A percentile compares a stretch with the other conserved stretches of the same genome.
Evolutionary conservation across 1,140 invertebrate genomes (phyloP).

Genomic region (Xylocopa sonorina): DNA sequence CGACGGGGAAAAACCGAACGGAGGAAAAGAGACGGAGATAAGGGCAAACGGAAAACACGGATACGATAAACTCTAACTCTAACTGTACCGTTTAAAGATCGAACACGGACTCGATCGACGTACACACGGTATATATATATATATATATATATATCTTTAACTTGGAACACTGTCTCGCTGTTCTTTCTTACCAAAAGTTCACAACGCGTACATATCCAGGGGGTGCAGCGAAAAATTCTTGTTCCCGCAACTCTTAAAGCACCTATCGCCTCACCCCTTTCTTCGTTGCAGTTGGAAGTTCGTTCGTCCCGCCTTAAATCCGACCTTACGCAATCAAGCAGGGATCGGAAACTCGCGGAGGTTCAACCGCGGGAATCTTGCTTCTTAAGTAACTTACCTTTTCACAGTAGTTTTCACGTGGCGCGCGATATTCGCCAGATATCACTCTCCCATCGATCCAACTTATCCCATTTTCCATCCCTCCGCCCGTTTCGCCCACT

Average conservation of each 20-base stretch:
- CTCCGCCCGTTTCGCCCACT: no score
- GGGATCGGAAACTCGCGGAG: conserved; percentile 46
- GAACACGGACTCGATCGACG: conserved; percentile 10
- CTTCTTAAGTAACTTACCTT: conserved; percentile 49
- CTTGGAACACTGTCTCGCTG: not conserved
- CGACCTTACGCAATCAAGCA: conserved; percentile 50
- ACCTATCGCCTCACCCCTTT: not conserved
- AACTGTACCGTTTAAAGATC: conserved; percentile 27
- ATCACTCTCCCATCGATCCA: conserved; percentile 3
- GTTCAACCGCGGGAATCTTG: conserved; percentile 27
- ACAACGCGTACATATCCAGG: not conserved
- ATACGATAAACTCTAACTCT: conserved; percentile 14
- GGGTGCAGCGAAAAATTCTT: conserved; percentile 31
- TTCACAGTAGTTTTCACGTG: conserved; percentile 27
- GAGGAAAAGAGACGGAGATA: not conserved
- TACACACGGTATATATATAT: no score
- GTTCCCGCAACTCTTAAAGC: conserved; percentile 18
- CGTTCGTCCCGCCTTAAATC: conserved; percentile 17
- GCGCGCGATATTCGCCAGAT: conserved; percentile 24
- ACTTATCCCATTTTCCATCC: conserved; percentile 26
- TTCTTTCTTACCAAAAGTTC: conserved; percentile 17
- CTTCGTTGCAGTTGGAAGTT: conserved; percentile 42
- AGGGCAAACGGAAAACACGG: conserved; percentile 7
- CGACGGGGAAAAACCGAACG: not conserved
- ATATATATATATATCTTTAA: no score